Conservation (phyloP, 1,140 invertebrate species). For the Orussus abietinus region DNA sequence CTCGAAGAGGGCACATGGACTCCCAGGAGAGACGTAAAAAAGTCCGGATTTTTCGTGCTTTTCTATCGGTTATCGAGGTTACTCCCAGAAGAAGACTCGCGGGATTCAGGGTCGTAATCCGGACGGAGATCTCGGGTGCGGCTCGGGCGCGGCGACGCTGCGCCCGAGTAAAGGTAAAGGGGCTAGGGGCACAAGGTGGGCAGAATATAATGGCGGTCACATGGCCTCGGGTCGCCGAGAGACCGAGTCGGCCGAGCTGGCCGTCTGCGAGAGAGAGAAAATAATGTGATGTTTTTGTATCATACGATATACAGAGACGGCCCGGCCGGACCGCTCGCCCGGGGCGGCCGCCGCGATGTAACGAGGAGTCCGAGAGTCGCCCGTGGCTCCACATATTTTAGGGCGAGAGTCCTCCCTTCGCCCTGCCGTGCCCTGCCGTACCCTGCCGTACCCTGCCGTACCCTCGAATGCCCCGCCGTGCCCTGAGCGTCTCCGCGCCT, state of each 20-base stretch:
- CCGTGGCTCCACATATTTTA: slow-evolving; percentile 49
- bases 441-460: too few species aligned
- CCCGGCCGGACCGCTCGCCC: slow-evolving; percentile 27
- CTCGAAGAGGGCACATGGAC: too few species aligned
- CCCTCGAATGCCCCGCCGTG: too few species aligned
- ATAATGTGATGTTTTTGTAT: slow-evolving; percentile 52
- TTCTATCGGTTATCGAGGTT: too few species aligned
- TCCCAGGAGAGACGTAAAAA: too few species aligned
- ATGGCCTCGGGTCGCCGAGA: slow-evolving; percentile 26
- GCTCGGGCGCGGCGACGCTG: too few species aligned
- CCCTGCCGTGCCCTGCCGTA: too few species aligned
- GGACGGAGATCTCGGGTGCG: slow-evolving; percentile 14
- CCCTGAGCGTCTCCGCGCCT: too few species aligned
- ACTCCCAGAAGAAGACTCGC: too few species aligned
- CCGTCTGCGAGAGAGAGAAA: slow-evolving; percentile 31
- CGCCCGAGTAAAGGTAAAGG: too few species aligned
- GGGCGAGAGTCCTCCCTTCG: slow-evolving; percentile 39
- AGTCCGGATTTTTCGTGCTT: too few species aligned
- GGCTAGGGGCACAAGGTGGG: neutral
- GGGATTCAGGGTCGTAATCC: too few species aligned
- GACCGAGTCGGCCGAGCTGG: slow-evolving; percentile 2
- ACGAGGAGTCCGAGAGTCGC: slow-evolving; percentile 46
- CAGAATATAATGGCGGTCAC: slow-evolving; percentile 44
- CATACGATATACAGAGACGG: slow-evolving; percentile 43
- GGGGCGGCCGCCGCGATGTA: slow-evolving; percentile 38